Conservation (phyloP, 2,888 invertebrate species). For the Ctenicera cuprea region DNA sequence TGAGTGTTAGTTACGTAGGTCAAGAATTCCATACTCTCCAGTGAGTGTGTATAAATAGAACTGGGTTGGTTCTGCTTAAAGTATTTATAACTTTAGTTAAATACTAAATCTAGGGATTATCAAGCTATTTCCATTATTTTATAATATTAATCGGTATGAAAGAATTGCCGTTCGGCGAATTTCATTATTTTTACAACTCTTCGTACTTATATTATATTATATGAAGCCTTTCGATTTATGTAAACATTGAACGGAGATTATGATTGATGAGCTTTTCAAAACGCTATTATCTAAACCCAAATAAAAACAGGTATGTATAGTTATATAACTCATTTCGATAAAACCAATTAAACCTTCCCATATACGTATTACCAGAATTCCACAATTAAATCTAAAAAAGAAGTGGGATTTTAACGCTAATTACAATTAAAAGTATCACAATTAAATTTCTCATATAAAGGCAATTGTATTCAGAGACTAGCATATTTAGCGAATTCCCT, state of each 20-base stretch:
- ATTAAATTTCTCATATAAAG: slow-evolving; percentile 19
- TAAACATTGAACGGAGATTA: slow-evolving; percentile 37
- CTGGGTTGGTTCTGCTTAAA: too few species aligned
- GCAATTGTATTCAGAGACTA: slow-evolving; percentile 16
- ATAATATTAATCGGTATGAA: too few species aligned
- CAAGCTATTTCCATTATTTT: too few species aligned
- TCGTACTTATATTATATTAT: slow-evolving; percentile 3
- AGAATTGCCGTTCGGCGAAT: too few species aligned
- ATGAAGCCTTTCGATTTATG: slow-evolving; percentile 25
- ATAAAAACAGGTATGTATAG: neutral
- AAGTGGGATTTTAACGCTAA: neutral
- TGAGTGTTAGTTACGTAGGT: too few species aligned
- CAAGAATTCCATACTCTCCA: too few species aligned
- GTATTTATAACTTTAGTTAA: too few species aligned
- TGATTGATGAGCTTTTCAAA: slow-evolving; percentile 35
- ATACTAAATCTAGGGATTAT: too few species aligned
- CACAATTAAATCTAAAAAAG: neutral
- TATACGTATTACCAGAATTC: too few species aligned
- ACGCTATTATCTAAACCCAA: slow-evolving; percentile 13
- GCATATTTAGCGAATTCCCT: slow-evolving; percentile 24
- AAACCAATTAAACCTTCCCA: too few species aligned
- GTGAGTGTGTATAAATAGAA: too few species aligned
- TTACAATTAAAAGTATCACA: slow-evolving; percentile 16
- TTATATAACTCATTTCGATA: slow-evolving; percentile 8
- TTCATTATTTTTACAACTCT: too few species aligned